Evolutionary conservation across 1,140 invertebrate genomes (phyloP).

Genomic region (Drosophila simulans): DNA sequence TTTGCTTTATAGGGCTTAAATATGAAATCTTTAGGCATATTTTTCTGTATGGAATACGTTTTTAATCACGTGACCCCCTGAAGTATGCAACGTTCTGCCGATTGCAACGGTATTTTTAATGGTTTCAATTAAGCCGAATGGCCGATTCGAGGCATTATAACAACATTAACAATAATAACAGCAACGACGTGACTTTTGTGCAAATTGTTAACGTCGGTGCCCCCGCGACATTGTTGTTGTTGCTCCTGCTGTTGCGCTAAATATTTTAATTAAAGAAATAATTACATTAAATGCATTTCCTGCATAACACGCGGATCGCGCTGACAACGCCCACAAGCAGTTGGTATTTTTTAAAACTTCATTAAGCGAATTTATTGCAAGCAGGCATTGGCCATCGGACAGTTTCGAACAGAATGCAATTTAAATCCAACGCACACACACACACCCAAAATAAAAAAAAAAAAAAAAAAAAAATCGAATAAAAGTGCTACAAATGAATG

Average conservation of each 20-base stretch:
- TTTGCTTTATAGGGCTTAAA: too few relatives aligned
- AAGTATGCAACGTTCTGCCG: conserved; percentile 26
- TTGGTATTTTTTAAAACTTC: conserved; percentile 65
- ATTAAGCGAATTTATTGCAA: conserved; percentile 75
- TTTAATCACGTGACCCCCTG: conserved; percentile 8
- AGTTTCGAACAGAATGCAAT: conserved; percentile 52
- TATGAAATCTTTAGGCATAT: too few relatives aligned
- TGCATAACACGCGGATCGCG: conserved; percentile 32
- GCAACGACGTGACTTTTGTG: conserved; percentile 70
- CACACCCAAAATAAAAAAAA: not conserved
- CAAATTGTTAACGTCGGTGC: conserved; percentile 59
- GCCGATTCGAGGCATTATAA: conserved; percentile 56
- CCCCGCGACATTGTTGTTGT: conserved; percentile 30
- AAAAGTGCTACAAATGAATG: conserved; percentile 49
- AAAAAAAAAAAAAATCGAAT: conserved; percentile 16
- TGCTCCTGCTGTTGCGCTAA: conserved; percentile 56
- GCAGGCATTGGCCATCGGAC: conserved; percentile 14
- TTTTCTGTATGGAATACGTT: not conserved
- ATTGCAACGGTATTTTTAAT: conserved; percentile 66
- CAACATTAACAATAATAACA: conserved; percentile 66
- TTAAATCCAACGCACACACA: conserved; percentile 49
- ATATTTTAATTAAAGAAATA: conserved; percentile 83
- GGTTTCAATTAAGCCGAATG: conserved; percentile 74
- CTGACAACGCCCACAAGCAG: conserved; percentile 35
- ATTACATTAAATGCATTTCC: conserved; percentile 71